Conservation (phyloP, 2,797 vertebrate species). For the Hirundo rustica region DNA sequence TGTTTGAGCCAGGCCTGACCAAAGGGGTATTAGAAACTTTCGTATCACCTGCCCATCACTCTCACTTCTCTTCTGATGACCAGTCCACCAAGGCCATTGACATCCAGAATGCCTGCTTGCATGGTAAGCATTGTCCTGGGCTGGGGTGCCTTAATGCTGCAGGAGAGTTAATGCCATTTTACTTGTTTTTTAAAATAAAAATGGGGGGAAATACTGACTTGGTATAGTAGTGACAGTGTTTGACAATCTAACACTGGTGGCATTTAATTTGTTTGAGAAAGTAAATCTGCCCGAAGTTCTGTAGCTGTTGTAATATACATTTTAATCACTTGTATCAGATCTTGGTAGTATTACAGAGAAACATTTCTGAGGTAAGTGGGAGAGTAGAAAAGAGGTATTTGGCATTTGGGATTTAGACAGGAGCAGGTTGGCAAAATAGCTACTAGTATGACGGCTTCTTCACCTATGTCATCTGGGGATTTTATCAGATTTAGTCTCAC, state of each 20-base stretch:
- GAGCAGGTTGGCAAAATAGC: fast-evolving
- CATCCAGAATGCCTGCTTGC: constrained; percentile 90
- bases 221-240: not conserved
- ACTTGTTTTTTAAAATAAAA: not conserved
- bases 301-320: not conserved
- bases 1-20: constrained; percentile 98
- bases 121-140: constrained; percentile 78
- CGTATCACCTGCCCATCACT: constrained; percentile 84
- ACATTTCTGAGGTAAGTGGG: not conserved
- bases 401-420: not conserved
- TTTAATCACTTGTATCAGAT: not conserved
- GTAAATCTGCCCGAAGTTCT: not conserved
- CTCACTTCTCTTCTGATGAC: constrained; percentile 85
- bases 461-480: not conserved
- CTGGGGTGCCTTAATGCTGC: not conserved
- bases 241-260: not conserved
- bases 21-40: constrained; percentile 94
- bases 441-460: not conserved
- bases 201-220: not conserved
- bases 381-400: not conserved
- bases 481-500: not conserved
- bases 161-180: not conserved
- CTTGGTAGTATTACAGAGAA: not conserved
- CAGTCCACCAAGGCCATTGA: constrained; percentile 95
- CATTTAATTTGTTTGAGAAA: not conserved